Evolutionary conservation across 2,797 vertebrate genomes (phyloP).

Genomic region (Sebastes jordani): DNA sequence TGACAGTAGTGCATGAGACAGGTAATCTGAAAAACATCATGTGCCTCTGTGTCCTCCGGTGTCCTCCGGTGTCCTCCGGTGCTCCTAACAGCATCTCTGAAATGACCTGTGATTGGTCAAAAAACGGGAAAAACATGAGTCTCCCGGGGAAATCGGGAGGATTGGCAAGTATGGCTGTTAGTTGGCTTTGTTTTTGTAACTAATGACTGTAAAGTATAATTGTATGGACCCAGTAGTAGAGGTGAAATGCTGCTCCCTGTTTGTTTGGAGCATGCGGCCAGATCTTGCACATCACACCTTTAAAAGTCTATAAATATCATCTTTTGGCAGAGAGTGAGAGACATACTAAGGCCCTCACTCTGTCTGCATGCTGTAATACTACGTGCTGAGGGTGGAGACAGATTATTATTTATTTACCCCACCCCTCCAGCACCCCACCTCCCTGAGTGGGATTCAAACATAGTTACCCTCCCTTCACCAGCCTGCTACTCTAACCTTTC

Average conservation of each 20-base stretch:
- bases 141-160: too few species aligned
- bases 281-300: not conserved
- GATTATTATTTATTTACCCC: not conserved
- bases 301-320: not conserved
- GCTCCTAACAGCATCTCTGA: too few species aligned
- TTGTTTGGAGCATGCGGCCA: not conserved
- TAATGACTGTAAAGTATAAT: not conserved
- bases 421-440: not conserved
- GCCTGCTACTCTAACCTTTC: slow-evolving; percentile 12
- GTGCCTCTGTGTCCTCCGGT: too few species aligned
- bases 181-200: too few species aligned
- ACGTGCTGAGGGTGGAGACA: not conserved
- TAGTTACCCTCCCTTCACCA: not conserved
- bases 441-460: not conserved
- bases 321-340: not conserved
- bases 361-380: not conserved
- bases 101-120: too few species aligned
- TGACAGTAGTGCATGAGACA: too few species aligned
- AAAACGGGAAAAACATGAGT: too few species aligned
- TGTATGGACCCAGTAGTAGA: not conserved
- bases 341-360: not conserved
- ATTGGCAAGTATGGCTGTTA: not conserved
- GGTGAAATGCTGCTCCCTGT: not conserved
- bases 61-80: too few species aligned
- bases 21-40: too few species aligned